Evolutionary conservation across 1,140 invertebrate species (phyloP).

Genomic region (Aradophagus sp.): DNA sequence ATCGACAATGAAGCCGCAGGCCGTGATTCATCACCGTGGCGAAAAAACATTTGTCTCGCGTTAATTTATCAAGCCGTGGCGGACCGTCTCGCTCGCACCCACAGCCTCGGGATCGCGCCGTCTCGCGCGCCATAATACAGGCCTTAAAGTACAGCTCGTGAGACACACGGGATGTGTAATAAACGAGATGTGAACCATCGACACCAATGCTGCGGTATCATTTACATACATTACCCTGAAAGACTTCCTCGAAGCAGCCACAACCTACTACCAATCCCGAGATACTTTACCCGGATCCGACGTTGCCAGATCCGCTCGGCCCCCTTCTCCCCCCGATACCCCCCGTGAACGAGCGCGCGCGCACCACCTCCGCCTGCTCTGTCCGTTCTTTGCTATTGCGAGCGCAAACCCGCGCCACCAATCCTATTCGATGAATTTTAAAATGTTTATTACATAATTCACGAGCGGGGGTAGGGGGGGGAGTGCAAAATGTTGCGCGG

Average conservation of each 20-base stretch:
- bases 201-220: constrained; percentile 54
- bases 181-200: constrained; percentile 57
- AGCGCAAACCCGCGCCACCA: constrained; percentile 27
- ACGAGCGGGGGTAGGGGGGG: constrained; percentile 16
- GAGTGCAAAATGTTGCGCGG: constrained; percentile 26
- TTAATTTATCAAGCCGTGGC: constrained; percentile 51
- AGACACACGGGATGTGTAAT: constrained; percentile 51
- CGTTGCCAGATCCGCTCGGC: constrained; percentile 53
- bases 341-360: too few species aligned
- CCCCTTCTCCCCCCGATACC: too few species aligned
- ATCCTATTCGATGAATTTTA: constrained; percentile 49
- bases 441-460: constrained; percentile 51
- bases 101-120: too few species aligned
- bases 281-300: constrained; percentile 39
- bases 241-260: constrained; percentile 50
- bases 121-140: constrained; percentile 31
- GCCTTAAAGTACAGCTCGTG: constrained; percentile 49
- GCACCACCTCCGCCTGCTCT: too few species aligned
- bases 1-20: constrained; percentile 52
- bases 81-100: too few species aligned
- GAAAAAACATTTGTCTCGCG: constrained; percentile 43
- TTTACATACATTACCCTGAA: constrained; percentile 56
- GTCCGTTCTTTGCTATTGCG: constrained; percentile 45
- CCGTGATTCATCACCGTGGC: constrained; percentile 45
- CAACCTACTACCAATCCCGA: constrained; percentile 48